Base-by-base conservation (phyloP, 1,140 invertebrate species). In the Nomia melanderi region DNA sequence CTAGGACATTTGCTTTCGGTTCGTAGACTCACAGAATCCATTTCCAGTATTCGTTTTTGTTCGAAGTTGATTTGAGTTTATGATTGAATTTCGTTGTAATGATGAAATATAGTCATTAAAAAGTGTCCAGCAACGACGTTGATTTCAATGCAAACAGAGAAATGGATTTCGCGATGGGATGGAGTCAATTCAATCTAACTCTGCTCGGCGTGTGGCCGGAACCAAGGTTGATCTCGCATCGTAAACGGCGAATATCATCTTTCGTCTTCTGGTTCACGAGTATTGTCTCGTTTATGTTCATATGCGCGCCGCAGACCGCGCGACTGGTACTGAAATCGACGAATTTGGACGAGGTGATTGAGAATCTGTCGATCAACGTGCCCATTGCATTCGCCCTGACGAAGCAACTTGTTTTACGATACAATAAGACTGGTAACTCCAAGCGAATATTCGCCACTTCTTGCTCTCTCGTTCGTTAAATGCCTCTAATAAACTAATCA, bases 301-400 rank as follows among this genome's bases (percentile, higher is more conserved):
- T 77, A 20, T 66, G 50, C 14, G 66, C 14, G 0, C 78, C 78
- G 0, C 75, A 78, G n/a, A 67, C 44, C 0, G 69, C 54, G 14
- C 20, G 72, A 67, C 1, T 81, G 17, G 2, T 81, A 27, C 0
- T 78, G 6, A 63, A 54, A 39, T 78, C 60, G 2, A 67, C 23
- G 0, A 69, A 0, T 17, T 12, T 67, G n/a, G 54, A 72, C 27
- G 67, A 78, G 11, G 39, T 54, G 8, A 67, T 78, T 3, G 67
- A 78, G 14, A 81, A 81, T 23, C 27, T 81, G n/a, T 77, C 78
- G 12, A 59, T 77, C 29, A 80, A 80, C 27, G 39, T 80, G 23
- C 78, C 78, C 7, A 72, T 71, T 12, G 31, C 0, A 11, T 80
- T 77, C 7, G 74, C 78, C 0, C 3, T 77, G 53, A 1, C 29